Evolutionary conservation across 1,140 invertebrate genomes (phyloP), one percentile per base, ranked within the genome.

Genomic region (Babylonia areolata): DNA sequence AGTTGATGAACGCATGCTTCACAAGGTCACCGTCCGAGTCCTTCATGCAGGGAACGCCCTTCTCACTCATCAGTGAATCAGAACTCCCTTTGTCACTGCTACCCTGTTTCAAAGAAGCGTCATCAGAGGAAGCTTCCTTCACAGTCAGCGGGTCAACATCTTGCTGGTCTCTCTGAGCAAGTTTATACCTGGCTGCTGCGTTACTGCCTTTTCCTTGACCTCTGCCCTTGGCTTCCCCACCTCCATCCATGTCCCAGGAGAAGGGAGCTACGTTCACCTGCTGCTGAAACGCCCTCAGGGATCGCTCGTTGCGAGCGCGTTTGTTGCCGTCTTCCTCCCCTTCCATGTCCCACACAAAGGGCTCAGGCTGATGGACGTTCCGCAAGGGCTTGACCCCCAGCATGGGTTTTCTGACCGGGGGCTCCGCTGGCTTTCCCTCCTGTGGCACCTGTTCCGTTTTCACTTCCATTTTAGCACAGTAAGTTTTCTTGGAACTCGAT

Each of bases 321-420:
- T 78, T 54, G 15, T 12, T 83, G 23, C 58, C 17, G 39, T 86
- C 85, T 71, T 86, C 85, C 20, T 77, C 81, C 23, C 81, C 85
- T 37, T 86, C 85, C 28, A 39, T 42, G 12, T 86, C 81, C 85
- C 85, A 86, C 1, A 81, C 71, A 79, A 86, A 86, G 33, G 85
- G 80, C 37, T 83, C 31, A 23, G 85, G 69, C n/a, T 83, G 42
- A 39, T 33, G 46, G 3, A 83, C 31, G 31, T 46, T 46, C 31
- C 85, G 3, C 5, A 86, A 40, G 31, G 85, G 54, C 28, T 83
- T 86, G 9, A 86, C 71, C 6, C 85, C 85, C 64, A 83, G 35
- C 71, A 86, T 35, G 35, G 71, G 46, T 78, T 83, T 64, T 23
- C 17, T n/a, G 17, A n/a, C 20, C 20, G 58, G 58, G 5, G 58